phyloP scores from a whole-genome alignment of 1,140 invertebrate species.

The Aphidius gifuensis region DNA sequence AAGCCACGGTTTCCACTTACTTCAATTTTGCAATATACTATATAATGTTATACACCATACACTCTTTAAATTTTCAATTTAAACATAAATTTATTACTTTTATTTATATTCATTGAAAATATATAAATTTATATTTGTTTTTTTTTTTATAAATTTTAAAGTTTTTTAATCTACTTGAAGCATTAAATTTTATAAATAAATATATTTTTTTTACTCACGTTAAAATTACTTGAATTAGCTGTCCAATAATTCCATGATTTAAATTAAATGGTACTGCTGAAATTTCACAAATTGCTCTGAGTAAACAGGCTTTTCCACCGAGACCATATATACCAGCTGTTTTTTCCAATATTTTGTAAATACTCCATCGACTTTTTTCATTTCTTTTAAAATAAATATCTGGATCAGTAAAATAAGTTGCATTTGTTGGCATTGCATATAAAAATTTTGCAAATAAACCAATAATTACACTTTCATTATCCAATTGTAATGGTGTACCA shows the following conservation, averaged over 20 bases:
- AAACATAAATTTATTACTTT: no score
- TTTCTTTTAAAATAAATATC: constrained; percentile 53
- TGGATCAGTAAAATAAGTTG: constrained; percentile 59
- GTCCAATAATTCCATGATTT: constrained; percentile 51
- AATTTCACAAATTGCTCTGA: constrained; percentile 53
- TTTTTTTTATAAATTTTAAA: no score
- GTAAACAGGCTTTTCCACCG: constrained; percentile 48
- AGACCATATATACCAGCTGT: constrained; percentile 44
- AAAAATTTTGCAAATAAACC: constrained; percentile 64
- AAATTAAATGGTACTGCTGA: constrained; percentile 46
- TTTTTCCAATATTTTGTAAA: constrained; percentile 46
- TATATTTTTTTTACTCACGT: constrained; percentile 28
- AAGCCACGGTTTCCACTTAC: no score
- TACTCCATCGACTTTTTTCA: constrained; percentile 47
- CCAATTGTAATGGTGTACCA: constrained; percentile 64
- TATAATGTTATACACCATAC: no score
- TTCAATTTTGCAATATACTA: no score
- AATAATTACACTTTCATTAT: constrained; percentile 61
- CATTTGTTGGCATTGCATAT: constrained; percentile 61
- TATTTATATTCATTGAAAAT: no score
- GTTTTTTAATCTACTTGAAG: no score
- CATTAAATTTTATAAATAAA: no score
- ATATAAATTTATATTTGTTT: no score
- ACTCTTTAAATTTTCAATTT: no score
- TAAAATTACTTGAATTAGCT: constrained; percentile 52